Evolutionary conservation across 2,113 vertebrate genomes (phyloP).

Genomic region (Oreochromis tanganicae): DNA sequence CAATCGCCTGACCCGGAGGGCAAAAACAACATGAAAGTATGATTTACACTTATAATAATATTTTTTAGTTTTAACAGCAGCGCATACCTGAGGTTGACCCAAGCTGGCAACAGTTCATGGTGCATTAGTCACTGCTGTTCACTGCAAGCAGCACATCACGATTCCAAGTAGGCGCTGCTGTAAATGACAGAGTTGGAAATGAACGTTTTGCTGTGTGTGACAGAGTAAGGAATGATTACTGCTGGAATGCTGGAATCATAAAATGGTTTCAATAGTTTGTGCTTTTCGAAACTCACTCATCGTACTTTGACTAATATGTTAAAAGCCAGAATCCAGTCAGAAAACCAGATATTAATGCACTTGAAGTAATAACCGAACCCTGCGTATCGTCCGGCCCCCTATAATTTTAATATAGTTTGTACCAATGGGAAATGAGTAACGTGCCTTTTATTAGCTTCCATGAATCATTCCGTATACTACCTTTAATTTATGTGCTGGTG

Average conservation of each 20-base stretch:
- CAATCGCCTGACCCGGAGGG: not conserved
- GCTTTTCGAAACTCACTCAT: not conserved
- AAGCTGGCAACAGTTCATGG: not conserved
- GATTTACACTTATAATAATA: rapidly evolving
- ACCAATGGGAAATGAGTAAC: not conserved
- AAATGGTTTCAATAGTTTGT: not conserved
- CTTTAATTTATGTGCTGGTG: not conserved
- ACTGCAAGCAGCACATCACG: not conserved
- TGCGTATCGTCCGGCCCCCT: not conserved
- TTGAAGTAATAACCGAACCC: not conserved
- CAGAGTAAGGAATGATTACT: not conserved
- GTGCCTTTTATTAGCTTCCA: not conserved
- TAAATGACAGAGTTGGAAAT: not conserved
- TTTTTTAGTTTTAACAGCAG: not conserved
- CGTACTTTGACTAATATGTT: not conserved
- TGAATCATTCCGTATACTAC: not conserved
- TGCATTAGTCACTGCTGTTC: not conserved
- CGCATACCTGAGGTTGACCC: not conserved
- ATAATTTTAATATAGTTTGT: not conserved
- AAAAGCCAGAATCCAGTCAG: not conserved
- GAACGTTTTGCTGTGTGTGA: not conserved
- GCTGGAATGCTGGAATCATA: not conserved
- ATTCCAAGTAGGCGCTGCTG: not conserved
- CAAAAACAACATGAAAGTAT: not conserved
- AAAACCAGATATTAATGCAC: not conserved